Evolutionary conservation across 2,797 vertebrate genomes (phyloP).

Genomic region (Pogoniulus pusillus): DNA sequence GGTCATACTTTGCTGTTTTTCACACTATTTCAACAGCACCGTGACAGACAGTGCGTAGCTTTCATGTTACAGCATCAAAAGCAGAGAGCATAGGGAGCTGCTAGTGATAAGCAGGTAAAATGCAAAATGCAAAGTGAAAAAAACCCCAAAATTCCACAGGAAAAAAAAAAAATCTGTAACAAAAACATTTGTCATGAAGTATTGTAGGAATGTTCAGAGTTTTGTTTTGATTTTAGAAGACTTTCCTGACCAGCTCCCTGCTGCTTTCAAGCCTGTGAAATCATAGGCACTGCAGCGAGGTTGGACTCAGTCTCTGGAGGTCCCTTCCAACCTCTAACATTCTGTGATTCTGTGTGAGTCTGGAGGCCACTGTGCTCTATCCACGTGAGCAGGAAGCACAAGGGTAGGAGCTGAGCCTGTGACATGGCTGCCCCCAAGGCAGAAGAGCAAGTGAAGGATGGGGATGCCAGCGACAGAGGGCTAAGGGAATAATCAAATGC

Average conservation of each 20-base stretch:
- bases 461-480: background rate
- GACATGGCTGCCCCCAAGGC: background rate
- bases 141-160: background rate
- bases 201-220: background rate
- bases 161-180: background rate
- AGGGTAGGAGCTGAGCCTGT: background rate
- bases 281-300: accelerated
- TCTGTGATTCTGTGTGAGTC: background rate
- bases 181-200: background rate
- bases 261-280: background rate
- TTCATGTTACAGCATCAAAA: background rate
- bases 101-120: background rate
- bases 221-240: background rate
- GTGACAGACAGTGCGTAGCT: accelerated
- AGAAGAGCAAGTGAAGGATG: background rate
- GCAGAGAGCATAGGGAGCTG: background rate
- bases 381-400: background rate
- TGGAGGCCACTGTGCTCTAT: background rate
- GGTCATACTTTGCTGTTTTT: background rate
- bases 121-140: background rate
- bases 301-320: too few species aligned
- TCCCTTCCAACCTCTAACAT: too few species aligned
- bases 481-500: background rate
- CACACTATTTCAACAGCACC: background rate
- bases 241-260: background rate